These are phyloP conservation scores for Miichthys miiuy DNA, from an alignment of 2,797 vertebrate species.

Conservation along the genomic window DNA sequence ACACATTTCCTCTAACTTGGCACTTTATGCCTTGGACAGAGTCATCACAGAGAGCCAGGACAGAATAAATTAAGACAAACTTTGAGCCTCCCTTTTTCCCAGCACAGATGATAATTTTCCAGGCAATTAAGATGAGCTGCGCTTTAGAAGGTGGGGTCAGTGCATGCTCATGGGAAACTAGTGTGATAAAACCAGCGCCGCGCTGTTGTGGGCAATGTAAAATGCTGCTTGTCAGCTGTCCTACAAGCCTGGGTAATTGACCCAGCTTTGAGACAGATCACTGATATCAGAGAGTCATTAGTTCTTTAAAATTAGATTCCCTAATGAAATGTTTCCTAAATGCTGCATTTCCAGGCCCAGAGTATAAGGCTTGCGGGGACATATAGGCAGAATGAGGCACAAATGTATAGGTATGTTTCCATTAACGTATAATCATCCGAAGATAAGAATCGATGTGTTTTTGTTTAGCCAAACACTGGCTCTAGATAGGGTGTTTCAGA, in stretches of 20 bases:
- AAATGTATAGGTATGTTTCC: too few species aligned
- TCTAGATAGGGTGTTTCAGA: too few species aligned
- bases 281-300: slow-evolving; percentile 75
- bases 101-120: slow-evolving; percentile 81
- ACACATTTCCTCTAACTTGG: slow-evolving; percentile 68
- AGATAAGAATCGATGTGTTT: too few species aligned
- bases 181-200: slow-evolving; percentile 61
- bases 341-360: slow-evolving; percentile 27
- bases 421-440: too few species aligned
- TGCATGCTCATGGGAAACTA: slow-evolving; percentile 66
- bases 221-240: slow-evolving; percentile 78
- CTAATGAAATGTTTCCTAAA: slow-evolving; percentile 43
- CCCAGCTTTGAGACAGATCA: slow-evolving; percentile 70
- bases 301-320: slow-evolving; percentile 56
- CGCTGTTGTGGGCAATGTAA: slow-evolving; percentile 69
- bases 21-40: slow-evolving; percentile 70
- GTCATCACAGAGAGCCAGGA: slow-evolving; percentile 55
- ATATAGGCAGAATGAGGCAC: too few species aligned
- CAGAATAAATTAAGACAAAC: slow-evolving; percentile 71
- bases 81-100: slow-evolving; percentile 61
- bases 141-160: slow-evolving; percentile 73
- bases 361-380: too few species aligned
- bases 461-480: too few species aligned
- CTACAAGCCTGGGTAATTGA: slow-evolving; percentile 80
- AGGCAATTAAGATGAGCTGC: slow-evolving; percentile 79